A percentile compares a stretch with the other conserved stretches of the same genome.
Conservation (phyloP, 2,797 vertebrate genomes). For the Emydoidea blandingii region DNA sequence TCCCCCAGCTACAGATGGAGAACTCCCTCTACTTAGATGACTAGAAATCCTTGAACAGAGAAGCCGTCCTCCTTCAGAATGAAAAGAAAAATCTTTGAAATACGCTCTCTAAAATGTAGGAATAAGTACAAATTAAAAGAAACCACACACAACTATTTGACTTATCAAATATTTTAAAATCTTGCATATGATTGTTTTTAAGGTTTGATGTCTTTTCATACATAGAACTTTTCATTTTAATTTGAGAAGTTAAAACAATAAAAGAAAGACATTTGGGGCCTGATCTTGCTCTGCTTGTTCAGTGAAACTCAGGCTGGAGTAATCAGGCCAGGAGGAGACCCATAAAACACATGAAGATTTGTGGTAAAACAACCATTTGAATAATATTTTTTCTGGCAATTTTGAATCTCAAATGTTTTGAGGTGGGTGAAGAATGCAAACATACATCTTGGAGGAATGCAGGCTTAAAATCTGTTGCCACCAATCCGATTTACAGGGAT, state of each 20-base stretch:
- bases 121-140: conserved; percentile 15
- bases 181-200: background rate
- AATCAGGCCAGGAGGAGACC: background rate
- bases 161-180: background rate
- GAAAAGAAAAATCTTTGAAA: conserved; percentile 44
- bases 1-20: conserved; percentile 56
- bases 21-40: conserved; percentile 58
- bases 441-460: background rate
- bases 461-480: conserved; percentile 5
- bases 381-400: background rate
- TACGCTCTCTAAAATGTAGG: background rate
- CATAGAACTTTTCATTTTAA: background rate
- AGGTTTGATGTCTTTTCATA: background rate
- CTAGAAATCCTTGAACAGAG: conserved; percentile 69
- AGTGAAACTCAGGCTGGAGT: background rate
- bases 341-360: conserved; percentile 26
- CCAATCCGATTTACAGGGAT: conserved; percentile 5
- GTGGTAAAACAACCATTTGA: background rate
- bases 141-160: background rate
- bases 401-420: background rate
- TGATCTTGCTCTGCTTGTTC: background rate
- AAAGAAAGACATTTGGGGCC: background rate
- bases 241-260: conserved; percentile 22
- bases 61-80: conserved; percentile 44
- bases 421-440: background rate